These are phyloP conservation scores for Dicranocentrus wangi DNA, from an alignment of 2,888 invertebrate species.

Conservation along the genomic window DNA sequence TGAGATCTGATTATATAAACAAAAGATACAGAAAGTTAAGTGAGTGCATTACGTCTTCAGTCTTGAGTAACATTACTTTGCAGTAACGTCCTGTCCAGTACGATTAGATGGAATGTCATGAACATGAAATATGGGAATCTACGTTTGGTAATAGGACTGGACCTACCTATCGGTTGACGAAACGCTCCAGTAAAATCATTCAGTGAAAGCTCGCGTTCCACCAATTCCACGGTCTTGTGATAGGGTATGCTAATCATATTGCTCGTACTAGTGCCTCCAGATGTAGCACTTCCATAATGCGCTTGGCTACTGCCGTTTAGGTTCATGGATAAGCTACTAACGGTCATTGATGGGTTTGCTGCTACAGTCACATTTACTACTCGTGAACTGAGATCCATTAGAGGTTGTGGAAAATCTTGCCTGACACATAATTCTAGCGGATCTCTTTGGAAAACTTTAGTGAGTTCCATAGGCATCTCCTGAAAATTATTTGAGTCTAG, in stretches of 20 bases:
- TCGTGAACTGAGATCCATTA: conserved; percentile 71
- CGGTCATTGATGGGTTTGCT: conserved; percentile 57
- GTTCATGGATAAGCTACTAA: conserved; percentile 52
- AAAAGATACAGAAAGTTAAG: background rate
- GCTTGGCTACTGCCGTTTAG: conserved; percentile 29
- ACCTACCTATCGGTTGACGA: conserved; percentile 71
- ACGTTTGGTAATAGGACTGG: too few species aligned
- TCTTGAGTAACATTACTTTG: too few species aligned
- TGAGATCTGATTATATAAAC: conserved; percentile 60
- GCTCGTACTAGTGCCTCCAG: conserved; percentile 17
- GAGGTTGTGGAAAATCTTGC: conserved; percentile 61
- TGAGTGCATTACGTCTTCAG: too few species aligned
- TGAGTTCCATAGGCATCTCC: conserved; percentile 73
- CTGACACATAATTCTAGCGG: conserved; percentile 70
- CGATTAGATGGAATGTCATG: too few species aligned
- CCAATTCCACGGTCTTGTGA: conserved; percentile 67
- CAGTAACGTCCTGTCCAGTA: too few species aligned
- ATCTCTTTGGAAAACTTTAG: conserved; percentile 71
- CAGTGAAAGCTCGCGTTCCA: conserved; percentile 66
- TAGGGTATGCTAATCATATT: conserved; percentile 54
- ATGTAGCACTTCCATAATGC: conserved; percentile 21
- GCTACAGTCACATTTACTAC: conserved; percentile 63
- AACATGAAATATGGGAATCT: too few species aligned
- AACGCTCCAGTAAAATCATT: conserved; percentile 71
- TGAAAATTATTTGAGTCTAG: conserved; percentile 66